Conservation (phyloP, 2,797 vertebrate genomes). For the Tamandua tetradactyla region DNA sequence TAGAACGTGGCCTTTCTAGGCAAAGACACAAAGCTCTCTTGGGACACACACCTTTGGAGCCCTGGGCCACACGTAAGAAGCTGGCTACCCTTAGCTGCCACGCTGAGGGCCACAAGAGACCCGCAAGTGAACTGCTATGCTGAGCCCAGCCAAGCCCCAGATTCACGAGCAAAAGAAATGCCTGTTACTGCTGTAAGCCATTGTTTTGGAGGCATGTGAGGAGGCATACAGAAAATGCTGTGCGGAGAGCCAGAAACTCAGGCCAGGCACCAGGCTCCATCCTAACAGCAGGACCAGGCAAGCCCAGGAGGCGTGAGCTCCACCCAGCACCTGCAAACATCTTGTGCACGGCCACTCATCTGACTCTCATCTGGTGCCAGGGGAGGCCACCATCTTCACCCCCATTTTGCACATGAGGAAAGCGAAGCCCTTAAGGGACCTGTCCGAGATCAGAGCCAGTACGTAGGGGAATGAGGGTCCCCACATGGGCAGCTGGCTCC, state of each 20-base stretch:
- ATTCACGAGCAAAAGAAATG: neutral
- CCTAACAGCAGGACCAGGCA: too few species aligned
- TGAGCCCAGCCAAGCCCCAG: neutral
- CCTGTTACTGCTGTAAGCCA: too few species aligned
- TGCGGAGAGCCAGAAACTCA: too few species aligned
- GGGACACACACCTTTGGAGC: too few species aligned
- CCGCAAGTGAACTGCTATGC: neutral
- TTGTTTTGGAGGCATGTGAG: too few species aligned
- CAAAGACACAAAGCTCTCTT: neutral
- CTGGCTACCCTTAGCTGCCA: neutral
- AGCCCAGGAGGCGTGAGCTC: too few species aligned
- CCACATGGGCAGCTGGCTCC: neutral
- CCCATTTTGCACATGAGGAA: neutral
- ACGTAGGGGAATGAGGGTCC: accelerated
- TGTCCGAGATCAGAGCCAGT: neutral
- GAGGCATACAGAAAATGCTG: neutral
- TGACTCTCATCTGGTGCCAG: too few species aligned
- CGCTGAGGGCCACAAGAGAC: neutral
- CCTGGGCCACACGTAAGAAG: neutral
- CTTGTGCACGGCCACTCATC: too few species aligned
- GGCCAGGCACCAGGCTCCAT: too few species aligned
- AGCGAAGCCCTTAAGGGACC: too few species aligned
- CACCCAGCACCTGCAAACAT: too few species aligned
- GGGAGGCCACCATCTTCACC: neutral
- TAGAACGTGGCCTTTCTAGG: neutral